phyloP scores from a whole-genome alignment of 2,888 invertebrate genomes.

The Himalopsyche kuldschensis region DNA sequence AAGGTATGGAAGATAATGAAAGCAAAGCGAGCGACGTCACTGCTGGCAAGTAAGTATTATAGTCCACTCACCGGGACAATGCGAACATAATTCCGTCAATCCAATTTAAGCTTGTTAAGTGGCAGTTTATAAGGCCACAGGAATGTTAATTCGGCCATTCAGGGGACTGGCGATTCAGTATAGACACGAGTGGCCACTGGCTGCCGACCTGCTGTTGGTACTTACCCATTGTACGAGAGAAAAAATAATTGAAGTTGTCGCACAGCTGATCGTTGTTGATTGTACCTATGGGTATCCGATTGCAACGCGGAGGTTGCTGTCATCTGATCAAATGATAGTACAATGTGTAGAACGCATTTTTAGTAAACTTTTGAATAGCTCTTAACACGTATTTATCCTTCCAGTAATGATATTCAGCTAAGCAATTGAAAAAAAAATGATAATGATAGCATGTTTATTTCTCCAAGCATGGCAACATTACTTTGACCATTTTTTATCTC shows the following conservation, averaged over 20 bases:
- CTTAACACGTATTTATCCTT: too few species aligned
- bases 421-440: too few species aligned
- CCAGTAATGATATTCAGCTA: too few species aligned
- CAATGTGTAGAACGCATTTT: too few species aligned
- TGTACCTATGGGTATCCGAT: neutral
- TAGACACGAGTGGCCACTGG: neutral
- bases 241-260: neutral
- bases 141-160: neutral
- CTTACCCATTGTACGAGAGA: neutral
- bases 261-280: neutral
- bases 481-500: too few species aligned
- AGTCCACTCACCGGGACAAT: constrained; percentile 16
- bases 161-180: neutral
- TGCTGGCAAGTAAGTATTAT: neutral
- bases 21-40: neutral
- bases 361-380: too few species aligned
- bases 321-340: too few species aligned
- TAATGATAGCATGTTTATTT: too few species aligned
- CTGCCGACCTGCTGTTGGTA: neutral
- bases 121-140: constrained; percentile 28
- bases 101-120: constrained; percentile 37
- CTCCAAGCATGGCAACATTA: too few species aligned
- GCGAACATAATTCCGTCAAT: constrained; percentile 39
- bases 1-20: neutral
- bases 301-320: neutral